Evolutionary conservation across 2,113 vertebrate genomes (phyloP), one percentile per base, ranked within the genome.

Genomic region (Salminus brasiliensis): DNA sequence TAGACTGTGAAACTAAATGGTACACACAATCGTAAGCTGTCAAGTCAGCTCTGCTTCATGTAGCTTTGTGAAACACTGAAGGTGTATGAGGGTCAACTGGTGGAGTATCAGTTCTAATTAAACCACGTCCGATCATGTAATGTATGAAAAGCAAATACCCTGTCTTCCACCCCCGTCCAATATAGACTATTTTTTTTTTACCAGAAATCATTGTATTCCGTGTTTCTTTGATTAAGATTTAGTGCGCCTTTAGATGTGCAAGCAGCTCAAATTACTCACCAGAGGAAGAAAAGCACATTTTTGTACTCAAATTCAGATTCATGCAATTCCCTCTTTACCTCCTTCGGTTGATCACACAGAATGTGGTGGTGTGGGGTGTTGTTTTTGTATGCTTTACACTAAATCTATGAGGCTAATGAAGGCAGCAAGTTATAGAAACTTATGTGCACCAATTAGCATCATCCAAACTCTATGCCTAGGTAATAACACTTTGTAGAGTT

Each of bases 201-300:
- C n/a, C n/a, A n/a, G n/a, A 78, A 55, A 45, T 52, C 16, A 15
- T 63, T 53, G 4, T 18, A 25, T 73, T 39, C n/a, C n/a, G n/a
- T n/a, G n/a, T n/a, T n/a, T n/a, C n/a, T n/a, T 53, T 65, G 45
- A 79, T 72, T 62, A 72, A 72, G 77, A 72, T 79, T 79, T 72
- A 79, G n/a, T 65, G 68, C 36, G 71, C n/a, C 16, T 49, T 53
- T 39, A 36, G 36, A 66, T 55, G 34, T 72, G 11, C 43, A 73
- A 65, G n/a, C 45, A 25, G n/a, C 25, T 79, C 30, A 72, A 71
- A 72, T 72, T 63, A 63, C 67, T 52, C 53, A 32, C 34, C 27
- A 30, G 10, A n/a, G 45, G 45, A 11, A 43, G 18, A 1, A 1
- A 16, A 53, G 6, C n/a, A 5, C n/a, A 53, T 3, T 23, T 53